These are phyloP conservation scores for Thalassoma bifasciatum DNA, from an alignment of 2,113 vertebrate genomes.

Conservation along the genomic window DNA sequence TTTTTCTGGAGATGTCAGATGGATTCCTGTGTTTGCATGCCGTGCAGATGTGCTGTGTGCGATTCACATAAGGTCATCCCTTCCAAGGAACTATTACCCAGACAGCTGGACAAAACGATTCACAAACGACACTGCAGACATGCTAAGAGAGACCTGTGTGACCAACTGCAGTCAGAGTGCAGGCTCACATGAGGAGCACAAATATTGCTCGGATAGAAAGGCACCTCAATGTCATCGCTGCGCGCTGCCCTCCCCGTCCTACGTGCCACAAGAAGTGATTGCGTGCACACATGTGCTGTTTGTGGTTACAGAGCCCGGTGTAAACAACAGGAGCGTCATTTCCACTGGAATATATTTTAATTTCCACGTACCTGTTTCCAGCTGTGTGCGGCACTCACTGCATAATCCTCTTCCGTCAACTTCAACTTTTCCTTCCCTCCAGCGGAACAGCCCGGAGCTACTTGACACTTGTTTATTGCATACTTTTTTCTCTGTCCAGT, in stretches of 20 bases:
- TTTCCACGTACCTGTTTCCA: slow-evolving; percentile 79
- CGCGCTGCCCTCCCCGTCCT: slow-evolving; percentile 47
- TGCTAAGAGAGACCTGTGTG: slow-evolving; percentile 17
- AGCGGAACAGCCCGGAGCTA: slow-evolving; percentile 46
- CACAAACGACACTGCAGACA: slow-evolving; percentile 16
- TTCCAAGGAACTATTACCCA: not conserved
- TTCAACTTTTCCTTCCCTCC: slow-evolving; percentile 80
- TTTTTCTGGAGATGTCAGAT: not conserved
- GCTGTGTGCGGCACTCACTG: slow-evolving; percentile 58
- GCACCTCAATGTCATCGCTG: slow-evolving; percentile 75
- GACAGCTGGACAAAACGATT: slow-evolving; percentile 18
- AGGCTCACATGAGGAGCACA: slow-evolving; percentile 21
- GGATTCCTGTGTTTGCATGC: not conserved
- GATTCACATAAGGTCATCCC: slow-evolving; percentile 44
- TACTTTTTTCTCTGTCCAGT: slow-evolving; percentile 71
- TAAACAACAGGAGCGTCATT: slow-evolving; percentile 42
- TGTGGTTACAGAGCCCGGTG: slow-evolving; percentile 10
- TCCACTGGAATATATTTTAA: slow-evolving; percentile 31
- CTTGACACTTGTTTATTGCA: slow-evolving; percentile 66
- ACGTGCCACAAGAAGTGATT: slow-evolving; percentile 26
- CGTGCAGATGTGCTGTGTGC: slow-evolving; percentile 1
- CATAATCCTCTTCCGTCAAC: slow-evolving; percentile 72
- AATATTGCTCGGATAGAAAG: slow-evolving; percentile 42
- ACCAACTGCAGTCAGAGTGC: slow-evolving; percentile 10
- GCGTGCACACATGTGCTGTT: slow-evolving; percentile 48